Conservation (phyloP, 1,140 invertebrate species). For the Bombus pascuorum region DNA sequence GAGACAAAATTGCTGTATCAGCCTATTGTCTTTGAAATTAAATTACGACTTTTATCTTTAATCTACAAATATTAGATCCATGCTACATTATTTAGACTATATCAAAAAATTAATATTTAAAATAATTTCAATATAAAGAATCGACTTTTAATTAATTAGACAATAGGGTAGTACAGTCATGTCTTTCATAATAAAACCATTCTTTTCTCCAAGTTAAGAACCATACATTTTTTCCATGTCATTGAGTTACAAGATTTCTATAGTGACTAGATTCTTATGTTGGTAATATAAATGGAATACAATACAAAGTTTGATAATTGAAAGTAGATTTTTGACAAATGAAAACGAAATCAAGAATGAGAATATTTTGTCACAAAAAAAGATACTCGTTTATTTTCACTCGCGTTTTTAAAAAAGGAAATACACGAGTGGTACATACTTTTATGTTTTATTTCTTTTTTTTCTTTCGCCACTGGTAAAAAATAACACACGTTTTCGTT, state of each 20-base stretch:
- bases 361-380: neutral
- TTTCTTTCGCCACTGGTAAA: conserved; percentile 4
- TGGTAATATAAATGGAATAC: conserved; percentile 62
- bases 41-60: neutral
- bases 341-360: conserved; percentile 16
- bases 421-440: neutral
- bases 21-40: conserved; percentile 16
- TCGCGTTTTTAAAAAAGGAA: neutral
- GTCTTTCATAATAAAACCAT: neutral
- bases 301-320: neutral
- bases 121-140: conserved; percentile 5
- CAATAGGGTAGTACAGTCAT: conserved; percentile 28
- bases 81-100: neutral
- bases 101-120: neutral
- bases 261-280: conserved; percentile 77
- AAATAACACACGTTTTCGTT: conserved; percentile 24
- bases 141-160: neutral
- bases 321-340: neutral
- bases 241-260: conserved; percentile 62
- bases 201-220: neutral
- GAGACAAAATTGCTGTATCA: neutral
- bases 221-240: conserved; percentile 36
- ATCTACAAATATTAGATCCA: neutral
- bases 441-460: neutral
- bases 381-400: conserved; percentile 2